Evolutionary conservation across 2,888 invertebrate genomes (phyloP).

Genomic region (Mimas tiliae): DNA sequence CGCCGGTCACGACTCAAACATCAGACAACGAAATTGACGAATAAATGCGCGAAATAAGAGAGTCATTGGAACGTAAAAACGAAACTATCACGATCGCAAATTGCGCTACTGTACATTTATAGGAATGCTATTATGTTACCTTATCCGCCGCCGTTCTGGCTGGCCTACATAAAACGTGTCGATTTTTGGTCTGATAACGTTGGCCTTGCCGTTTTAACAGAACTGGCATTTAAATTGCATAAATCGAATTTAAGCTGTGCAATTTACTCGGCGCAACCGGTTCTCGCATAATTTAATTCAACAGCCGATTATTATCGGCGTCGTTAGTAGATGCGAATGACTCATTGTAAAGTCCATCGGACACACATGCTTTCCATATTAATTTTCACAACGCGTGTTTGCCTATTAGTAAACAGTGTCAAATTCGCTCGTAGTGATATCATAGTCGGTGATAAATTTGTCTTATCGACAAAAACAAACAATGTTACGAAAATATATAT

Average conservation of each 20-base stretch:
- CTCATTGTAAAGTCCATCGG: constrained; percentile 51
- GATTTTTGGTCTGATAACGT: constrained; percentile 76
- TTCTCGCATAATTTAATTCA: constrained; percentile 68
- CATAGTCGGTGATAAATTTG: constrained; percentile 35
- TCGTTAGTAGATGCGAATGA: constrained; percentile 60
- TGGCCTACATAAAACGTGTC: constrained; percentile 77
- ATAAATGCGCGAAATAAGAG: constrained; percentile 66
- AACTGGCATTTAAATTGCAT: constrained; percentile 75
- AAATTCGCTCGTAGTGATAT: constrained; percentile 52
- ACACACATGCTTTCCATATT: constrained; percentile 54
- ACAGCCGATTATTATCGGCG: constrained; percentile 55
- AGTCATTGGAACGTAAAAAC: constrained; percentile 76
- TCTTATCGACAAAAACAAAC: constrained; percentile 18
- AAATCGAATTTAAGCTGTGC: constrained; percentile 66
- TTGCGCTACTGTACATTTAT: constrained; percentile 71
- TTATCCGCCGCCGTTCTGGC: constrained; percentile 62
- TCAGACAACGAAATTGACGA: constrained; percentile 65
- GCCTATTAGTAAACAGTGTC: constrained; percentile 40
- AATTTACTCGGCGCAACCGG: constrained; percentile 71
- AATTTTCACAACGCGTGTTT: constrained; percentile 48
- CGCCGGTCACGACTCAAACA: constrained; percentile 56
- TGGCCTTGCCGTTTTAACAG: constrained; percentile 74
- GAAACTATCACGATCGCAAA: constrained; percentile 76
- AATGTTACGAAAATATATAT: constrained; percentile 15
- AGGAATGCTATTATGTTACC: constrained; percentile 69